Evolutionary conservation across 2,797 vertebrate genomes (phyloP), one percentile per base, ranked within the genome.

Genomic region (Phrynocephalus vlangalii): DNA sequence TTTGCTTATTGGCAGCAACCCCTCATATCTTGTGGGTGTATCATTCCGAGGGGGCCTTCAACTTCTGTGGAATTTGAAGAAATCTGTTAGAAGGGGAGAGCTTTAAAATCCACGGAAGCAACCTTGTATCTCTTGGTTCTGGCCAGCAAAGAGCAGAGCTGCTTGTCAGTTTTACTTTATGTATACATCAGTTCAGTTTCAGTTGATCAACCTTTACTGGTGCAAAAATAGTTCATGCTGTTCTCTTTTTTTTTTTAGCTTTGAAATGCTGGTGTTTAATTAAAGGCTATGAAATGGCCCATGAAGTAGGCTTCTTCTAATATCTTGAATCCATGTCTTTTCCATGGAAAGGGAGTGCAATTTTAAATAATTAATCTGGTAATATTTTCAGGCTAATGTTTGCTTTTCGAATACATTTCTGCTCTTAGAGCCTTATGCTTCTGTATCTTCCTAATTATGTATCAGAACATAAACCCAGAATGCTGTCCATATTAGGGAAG

Each of bases 231-330:
- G 83, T 88, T 91, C 79, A 7, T 82, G 83, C 5, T 44, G 30
- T n/a, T 67, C 44, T 50, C 48, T 22, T 44, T 76, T 76, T 38
- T 38, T 11, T 92, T 92, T 44, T 30, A 82, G 88, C 28, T 52
- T 86, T 86, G 70, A 87, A n/a, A 87, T 94, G 88, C 89, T 92
- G 68, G 78, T 1, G n/a, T 94, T 92, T 90, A 87, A 79, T 18
- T 81, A 86, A 87, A 79, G 90, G 87, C 92, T 89, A 79, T 90
- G 89, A 89, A 87, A 73, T 82, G 52, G 9, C 24, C 90, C 88
- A 48, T 75, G 56, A 26, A 30, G 48, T 50, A 76, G 82, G 75
- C 91, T 84, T 85, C 83, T 84, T 66, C 87, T 82, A 84, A 48
- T 68, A 1, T 90, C 79, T 52, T 88, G 84, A 72, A 70, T 50